phyloP scores from a whole-genome alignment of 1,140 invertebrate species.

The Trialeurodes vaporariorum region DNA sequence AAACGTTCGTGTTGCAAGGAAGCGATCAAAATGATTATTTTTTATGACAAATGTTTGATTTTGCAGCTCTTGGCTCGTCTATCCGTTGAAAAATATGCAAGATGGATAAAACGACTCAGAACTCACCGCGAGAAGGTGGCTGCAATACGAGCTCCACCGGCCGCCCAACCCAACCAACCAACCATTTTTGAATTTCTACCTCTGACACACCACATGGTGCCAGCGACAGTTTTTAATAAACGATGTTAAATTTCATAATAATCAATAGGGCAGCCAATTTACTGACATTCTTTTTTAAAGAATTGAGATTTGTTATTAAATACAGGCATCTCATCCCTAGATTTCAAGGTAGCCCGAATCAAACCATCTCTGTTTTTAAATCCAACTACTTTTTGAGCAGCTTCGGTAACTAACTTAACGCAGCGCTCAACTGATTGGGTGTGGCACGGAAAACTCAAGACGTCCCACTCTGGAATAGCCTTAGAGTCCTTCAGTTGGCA shows the following conservation, averaged over 20 bases:
- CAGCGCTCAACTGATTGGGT: slow-evolving; percentile 28
- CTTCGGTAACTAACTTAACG: slow-evolving; percentile 27
- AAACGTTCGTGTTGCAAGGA: too few relatives aligned
- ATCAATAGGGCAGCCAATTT: too few relatives aligned
- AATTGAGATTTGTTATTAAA: background rate
- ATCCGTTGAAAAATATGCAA: too few relatives aligned
- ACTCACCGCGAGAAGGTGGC: background rate
- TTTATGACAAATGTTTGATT: too few relatives aligned
- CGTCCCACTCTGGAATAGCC: too few relatives aligned
- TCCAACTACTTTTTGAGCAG: slow-evolving; percentile 20
- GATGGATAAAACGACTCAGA: too few relatives aligned
- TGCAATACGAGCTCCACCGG: background rate
- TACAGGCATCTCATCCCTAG: slow-evolving; percentile 7
- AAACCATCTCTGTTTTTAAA: slow-evolving; percentile 19
- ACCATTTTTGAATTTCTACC: too few relatives aligned
- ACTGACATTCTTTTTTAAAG: background rate
- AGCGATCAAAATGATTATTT: slow-evolving; percentile 4
- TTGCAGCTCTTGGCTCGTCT: too few relatives aligned
- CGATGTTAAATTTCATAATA: background rate
- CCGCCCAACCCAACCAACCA: background rate
- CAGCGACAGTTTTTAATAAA: background rate
- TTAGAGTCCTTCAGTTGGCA: background rate
- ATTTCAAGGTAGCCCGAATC: slow-evolving; percentile 13
- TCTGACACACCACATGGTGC: background rate
- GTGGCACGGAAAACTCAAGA: slow-evolving; percentile 20